Base-by-base conservation (phyloP, 2,113 vertebrate species). In the Prinia subflava region DNA sequence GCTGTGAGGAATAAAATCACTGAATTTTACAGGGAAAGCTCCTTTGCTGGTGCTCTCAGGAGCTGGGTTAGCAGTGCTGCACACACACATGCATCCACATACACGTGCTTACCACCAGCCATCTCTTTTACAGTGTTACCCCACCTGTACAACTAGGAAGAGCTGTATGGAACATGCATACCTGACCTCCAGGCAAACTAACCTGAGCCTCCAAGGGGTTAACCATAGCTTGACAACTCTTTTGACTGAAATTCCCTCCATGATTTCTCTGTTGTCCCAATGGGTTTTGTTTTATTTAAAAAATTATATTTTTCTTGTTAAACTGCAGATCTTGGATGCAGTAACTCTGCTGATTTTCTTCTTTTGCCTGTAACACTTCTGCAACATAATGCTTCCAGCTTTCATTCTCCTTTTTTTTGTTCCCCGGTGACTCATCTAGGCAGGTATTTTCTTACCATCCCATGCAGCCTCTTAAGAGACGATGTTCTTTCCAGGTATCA, bases 401-500 rank as follows among this genome's bases (percentile, higher is more conserved):
- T 47, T 82, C 75, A 41, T 62, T 76, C 75, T 76, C 62, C 57
- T 25, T 35, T 49, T 93, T 35, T 49, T 93, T 76, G 50, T 55
- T 88, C 62, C 53, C 31, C 37, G 8, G 44, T 96, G 94, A 95
- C 90, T 96, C 90, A 96, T 85, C 69, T 37, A 91, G 78, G 87
- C 84, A 96, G 93, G 96, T 95, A 87, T 95, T 94, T 96, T 94
- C 94, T 94, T 91, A 68, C 78, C 70, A 75, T 60, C 62, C 90
- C 60, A 18, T 64, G 87, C 57, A 91, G 82, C 82, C 87, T 92
- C 84, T 68, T 79, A 89, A 93, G 84, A 95, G 84, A 82, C 1
- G 0, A 75, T 91, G 81, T 89, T 95, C 90, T 92, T 95, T 94
- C 78, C 92, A 96, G 93, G 90, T 96, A 93, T 74, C 53, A 76